Percentiles rank a stretch among this genome's conserved stretches.
Conservation (phyloP, 2,113 vertebrate species). For the Seriola quinqueradiata region DNA sequence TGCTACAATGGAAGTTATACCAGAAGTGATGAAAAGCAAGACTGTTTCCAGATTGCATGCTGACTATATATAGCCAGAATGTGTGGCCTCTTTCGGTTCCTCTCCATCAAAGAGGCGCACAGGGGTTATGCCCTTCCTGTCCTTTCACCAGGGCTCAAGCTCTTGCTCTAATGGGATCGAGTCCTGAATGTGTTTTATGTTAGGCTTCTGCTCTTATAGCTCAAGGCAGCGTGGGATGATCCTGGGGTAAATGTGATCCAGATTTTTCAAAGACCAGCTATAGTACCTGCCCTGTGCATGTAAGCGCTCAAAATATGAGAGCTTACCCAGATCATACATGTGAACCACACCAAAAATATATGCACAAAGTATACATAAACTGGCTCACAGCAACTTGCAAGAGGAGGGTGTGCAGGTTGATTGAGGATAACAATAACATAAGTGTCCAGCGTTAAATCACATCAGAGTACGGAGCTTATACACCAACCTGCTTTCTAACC, state of each 20-base stretch:
- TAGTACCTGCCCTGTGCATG: slow-evolving; percentile 19
- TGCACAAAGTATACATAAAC: not conserved
- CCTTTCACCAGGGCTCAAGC: slow-evolving; percentile 44
- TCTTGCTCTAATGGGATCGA: slow-evolving; percentile 66
- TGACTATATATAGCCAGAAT: slow-evolving; percentile 63
- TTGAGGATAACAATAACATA: slow-evolving; percentile 10
- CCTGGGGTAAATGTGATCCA: slow-evolving; percentile 61
- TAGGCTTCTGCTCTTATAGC: slow-evolving; percentile 51
- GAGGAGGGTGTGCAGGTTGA: not conserved
- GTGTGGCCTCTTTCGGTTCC: slow-evolving; percentile 40
- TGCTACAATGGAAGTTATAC: slow-evolving; percentile 10
- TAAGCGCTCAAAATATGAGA: slow-evolving; percentile 26
- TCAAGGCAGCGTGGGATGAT: slow-evolving; percentile 60
- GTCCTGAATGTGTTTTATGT: slow-evolving; percentile 65
- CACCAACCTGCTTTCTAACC: slow-evolving; percentile 16
- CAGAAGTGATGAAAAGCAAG: slow-evolving; percentile 40
- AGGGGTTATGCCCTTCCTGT: slow-evolving; percentile 54
- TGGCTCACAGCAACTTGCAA: not conserved
- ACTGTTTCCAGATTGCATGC: slow-evolving; percentile 39
- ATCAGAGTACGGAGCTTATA: not conserved
- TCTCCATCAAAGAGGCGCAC: slow-evolving; percentile 52
- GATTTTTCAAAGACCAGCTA: slow-evolving; percentile 40
- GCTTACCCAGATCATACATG: not conserved
- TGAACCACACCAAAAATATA: no score
- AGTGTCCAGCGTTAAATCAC: not conserved